Percentiles rank a stretch among this genome's conserved stretches.
Conservation (phyloP, 2,888 invertebrate species). For the Subacronicta megacephala region DNA sequence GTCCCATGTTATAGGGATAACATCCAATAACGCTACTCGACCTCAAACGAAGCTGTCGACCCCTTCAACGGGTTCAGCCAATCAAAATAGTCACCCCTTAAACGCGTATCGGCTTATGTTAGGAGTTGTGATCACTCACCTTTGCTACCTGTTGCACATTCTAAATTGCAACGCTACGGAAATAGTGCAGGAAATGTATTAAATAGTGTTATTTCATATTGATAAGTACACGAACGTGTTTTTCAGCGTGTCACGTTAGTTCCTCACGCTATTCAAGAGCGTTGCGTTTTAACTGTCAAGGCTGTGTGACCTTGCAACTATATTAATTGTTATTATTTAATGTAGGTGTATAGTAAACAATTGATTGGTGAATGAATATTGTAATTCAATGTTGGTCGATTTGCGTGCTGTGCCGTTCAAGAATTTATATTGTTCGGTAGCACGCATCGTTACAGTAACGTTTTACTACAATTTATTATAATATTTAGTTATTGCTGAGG, state of each 20-base stretch:
- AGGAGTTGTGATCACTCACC: not conserved
- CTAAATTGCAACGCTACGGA: slow-evolving; percentile 31
- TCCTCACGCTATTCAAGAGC: slow-evolving; percentile 35
- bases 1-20: too few relatives aligned
- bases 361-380: slow-evolving; percentile 24
- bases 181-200: slow-evolving; percentile 35
- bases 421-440: not conserved
- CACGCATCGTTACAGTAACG: too few relatives aligned
- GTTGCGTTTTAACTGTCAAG: slow-evolving; percentile 52
- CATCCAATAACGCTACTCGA: too few relatives aligned
- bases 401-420: not conserved
- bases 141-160: slow-evolving; percentile 20
- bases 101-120: too few relatives aligned
- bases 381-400: slow-evolving; percentile 15
- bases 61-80: too few relatives aligned
- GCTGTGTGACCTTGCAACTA: slow-evolving; percentile 42
- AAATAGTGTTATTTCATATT: slow-evolving; percentile 21
- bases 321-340: slow-evolving; percentile 35
- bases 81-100: too few relatives aligned
- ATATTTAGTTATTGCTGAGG: too few relatives aligned
- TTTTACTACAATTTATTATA: too few relatives aligned
- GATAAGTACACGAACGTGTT: slow-evolving; percentile 36
- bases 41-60: too few relatives aligned
- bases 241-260: slow-evolving; percentile 32
- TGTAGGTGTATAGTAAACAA: slow-evolving; percentile 22